phyloP scores from a whole-genome alignment of 1,140 invertebrate species.

The Polypedilum vanderplanki region DNA sequence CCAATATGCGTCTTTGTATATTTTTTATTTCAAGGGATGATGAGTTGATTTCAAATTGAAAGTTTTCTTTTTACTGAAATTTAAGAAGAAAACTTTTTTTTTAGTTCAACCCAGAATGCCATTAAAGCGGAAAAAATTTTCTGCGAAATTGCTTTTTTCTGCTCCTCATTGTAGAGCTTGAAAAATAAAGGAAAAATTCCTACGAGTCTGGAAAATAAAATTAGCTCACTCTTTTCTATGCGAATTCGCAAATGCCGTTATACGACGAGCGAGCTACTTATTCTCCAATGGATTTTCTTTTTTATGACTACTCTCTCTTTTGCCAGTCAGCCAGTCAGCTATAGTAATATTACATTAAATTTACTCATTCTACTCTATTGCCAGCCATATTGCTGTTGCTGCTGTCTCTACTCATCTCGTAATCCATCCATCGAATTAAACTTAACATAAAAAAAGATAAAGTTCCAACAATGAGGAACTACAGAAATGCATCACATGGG shows the following conservation, averaged over 20 bases:
- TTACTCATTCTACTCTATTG: too few relatives aligned
- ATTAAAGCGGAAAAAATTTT: background rate
- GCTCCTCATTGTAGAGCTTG: too few relatives aligned
- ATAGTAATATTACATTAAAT: background rate
- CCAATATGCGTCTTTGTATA: background rate
- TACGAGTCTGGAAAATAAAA: background rate
- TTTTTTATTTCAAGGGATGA: background rate
- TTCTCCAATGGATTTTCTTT: slow-evolving; percentile 15
- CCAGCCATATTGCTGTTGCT: too few relatives aligned
- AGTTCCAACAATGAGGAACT: background rate
- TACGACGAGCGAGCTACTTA: background rate
- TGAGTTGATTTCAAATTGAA: background rate
- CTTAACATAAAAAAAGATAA: background rate
- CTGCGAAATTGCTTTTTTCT: too few relatives aligned
- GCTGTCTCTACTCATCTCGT: background rate
- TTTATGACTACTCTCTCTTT: slow-evolving; percentile 8
- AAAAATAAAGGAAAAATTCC: too few relatives aligned
- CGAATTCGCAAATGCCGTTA: background rate
- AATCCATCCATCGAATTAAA: slow-evolving; percentile 12
- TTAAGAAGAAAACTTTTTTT: background rate
- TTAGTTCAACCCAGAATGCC: background rate
- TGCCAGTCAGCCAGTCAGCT: background rate
- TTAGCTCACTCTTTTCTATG: background rate
- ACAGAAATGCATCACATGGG: too few relatives aligned
- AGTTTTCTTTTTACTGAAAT: background rate